Conservation (phyloP, 2,797 vertebrate genomes). For the Merluccius polli region DNA sequence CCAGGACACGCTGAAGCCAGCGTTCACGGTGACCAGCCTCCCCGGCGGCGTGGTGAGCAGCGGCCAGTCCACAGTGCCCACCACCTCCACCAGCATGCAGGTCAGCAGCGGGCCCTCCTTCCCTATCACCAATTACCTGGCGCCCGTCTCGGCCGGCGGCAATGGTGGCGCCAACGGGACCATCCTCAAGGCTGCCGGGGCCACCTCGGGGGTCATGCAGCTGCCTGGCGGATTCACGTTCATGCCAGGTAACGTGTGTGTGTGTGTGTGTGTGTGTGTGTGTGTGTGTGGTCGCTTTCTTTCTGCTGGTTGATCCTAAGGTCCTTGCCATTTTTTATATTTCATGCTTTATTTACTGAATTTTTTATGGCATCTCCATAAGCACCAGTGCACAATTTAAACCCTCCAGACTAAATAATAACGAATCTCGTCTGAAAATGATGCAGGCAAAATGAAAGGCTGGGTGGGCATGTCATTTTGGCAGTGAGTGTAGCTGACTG, state of each 20-base stretch:
- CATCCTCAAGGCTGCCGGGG: conserved; percentile 85
- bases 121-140: conserved; percentile 98
- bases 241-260: conserved; percentile 81
- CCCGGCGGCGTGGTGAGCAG: conserved; percentile 87
- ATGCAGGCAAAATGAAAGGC: background rate
- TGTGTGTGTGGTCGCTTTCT: no score
- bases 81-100: conserved; percentile 98
- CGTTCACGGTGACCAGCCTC: conserved; percentile 91
- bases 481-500: background rate
- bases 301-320: no score
- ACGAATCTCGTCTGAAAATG: background rate
- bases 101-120: conserved; percentile 93
- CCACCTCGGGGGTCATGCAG: conserved; percentile 88
- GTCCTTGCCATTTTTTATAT: background rate
- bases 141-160: conserved; percentile 84
- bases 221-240: conserved; percentile 92
- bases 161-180: conserved; percentile 90
- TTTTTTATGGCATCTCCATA: background rate
- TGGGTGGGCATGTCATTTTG: no score
- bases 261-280: no score
- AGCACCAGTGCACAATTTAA: no score
- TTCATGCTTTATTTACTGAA: background rate
- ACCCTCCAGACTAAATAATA: background rate
- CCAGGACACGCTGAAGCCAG: conserved; percentile 92
- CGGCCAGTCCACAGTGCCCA: conserved; percentile 85